Conservation (phyloP, 2,888 invertebrate species). For the Habrosyne pyritoides region DNA sequence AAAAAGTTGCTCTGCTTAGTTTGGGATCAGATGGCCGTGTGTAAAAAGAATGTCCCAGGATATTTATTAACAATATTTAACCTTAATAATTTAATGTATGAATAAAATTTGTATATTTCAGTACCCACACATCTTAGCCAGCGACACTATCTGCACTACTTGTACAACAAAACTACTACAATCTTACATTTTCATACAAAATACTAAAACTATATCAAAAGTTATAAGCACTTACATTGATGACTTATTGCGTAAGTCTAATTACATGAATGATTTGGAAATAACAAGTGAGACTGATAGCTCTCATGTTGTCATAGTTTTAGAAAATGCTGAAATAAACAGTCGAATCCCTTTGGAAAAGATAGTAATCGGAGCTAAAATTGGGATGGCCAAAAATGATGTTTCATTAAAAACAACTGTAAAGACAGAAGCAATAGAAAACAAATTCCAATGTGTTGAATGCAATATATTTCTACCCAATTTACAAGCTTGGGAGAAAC, state of each 20-base stretch:
- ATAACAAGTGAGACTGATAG: slow-evolving; percentile 25
- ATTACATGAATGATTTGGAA: slow-evolving; percentile 41
- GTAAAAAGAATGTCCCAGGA: no score
- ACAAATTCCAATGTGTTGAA: slow-evolving; percentile 41
- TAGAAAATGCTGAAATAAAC: slow-evolving; percentile 38
- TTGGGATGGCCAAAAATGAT: not conserved
- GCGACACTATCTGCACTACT: slow-evolving; percentile 41
- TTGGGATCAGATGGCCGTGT: no score
- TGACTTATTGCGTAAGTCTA: slow-evolving; percentile 50
- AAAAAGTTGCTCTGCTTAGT: no score
- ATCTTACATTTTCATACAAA: slow-evolving; percentile 52
- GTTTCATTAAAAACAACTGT: slow-evolving; percentile 7
- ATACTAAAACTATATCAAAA: slow-evolving; percentile 46
- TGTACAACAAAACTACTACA: slow-evolving; percentile 53
- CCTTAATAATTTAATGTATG: not conserved
- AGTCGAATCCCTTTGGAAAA: not conserved
- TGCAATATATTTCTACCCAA: slow-evolving; percentile 50
- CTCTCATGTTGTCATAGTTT: slow-evolving; percentile 53
- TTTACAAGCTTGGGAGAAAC: slow-evolving; percentile 45
- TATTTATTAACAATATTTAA: no score
- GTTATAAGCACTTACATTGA: slow-evolving; percentile 45
- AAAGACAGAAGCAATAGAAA: slow-evolving; percentile 42
- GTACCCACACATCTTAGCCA: slow-evolving; percentile 44
- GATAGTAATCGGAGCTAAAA: not conserved
- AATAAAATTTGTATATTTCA: slow-evolving; percentile 25